Evolutionary conservation across 2,797 vertebrate species (phyloP), one percentile per base, ranked within the genome.

Genomic region (Buphagus erythrorhynchus): DNA sequence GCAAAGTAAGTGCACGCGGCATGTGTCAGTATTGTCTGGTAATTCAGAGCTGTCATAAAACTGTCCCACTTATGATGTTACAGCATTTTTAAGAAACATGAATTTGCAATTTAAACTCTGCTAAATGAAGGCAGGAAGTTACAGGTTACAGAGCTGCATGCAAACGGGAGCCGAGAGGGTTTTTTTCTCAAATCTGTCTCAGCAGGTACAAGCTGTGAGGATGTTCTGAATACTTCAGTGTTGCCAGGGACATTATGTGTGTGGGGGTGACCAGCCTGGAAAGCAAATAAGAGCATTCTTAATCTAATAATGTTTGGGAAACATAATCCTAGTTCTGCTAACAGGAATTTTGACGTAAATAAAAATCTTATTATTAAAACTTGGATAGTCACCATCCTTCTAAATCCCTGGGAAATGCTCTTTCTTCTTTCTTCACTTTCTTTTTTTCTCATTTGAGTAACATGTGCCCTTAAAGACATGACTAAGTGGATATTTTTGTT

Each of bases 71-170:
- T 96, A 96, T 92, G 97, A 96, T 95, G 95, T 96, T 97, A 94
- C 91, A 96, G 95, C 96, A 97, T 95, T 97, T 97, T 96, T 96
- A 97, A 97, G 96, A 94, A 97, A 97, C 95, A 97, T 96, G 95
- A 96, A 96, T 96, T 96, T 96, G 93, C 95, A 96, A 95, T 96
- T 97, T 96, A 95, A 97, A 96, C 96, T 95, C 93, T 86, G 84
- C 61, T 97, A 97, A 96, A 93, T 43, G 95, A 95, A 97, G 78
- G 86, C 86, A 67, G 86, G 49, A 83, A 92, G 83, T 88, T 86
- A 78, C 96, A 97, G 92, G 94, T 96, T 94, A 76, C 55, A 86
- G 75, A 85, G 59, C 78, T 97, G 91, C 93, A 95, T 93, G 93
- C 86, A 97, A 95, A 97, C 81, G 73, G 58, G 68, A 94, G 89